phyloP scores from a whole-genome alignment of 1,140 invertebrate genomes.

The Augochlora pura region DNA sequence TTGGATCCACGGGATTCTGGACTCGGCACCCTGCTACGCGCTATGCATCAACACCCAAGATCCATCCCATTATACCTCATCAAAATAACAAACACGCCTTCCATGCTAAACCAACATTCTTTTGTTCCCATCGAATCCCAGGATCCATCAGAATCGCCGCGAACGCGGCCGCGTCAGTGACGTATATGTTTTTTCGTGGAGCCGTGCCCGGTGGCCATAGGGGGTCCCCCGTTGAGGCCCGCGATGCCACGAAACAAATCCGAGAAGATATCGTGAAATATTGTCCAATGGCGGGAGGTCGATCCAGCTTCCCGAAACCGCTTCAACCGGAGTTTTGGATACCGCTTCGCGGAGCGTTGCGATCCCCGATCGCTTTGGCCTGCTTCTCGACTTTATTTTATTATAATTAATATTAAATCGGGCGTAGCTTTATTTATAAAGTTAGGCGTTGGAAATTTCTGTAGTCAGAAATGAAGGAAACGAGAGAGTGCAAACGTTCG shows the following conservation, averaged over 20 bases:
- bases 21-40: slow-evolving; percentile 76
- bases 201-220: slow-evolving; percentile 16
- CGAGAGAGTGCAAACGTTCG: no score
- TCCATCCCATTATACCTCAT: slow-evolving; percentile 78
- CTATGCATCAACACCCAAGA: slow-evolving; percentile 79
- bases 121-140: slow-evolving; percentile 72
- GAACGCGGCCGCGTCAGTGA: slow-evolving; percentile 58
- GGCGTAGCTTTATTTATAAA: no score
- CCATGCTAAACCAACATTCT: slow-evolving; percentile 78
- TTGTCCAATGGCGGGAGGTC: slow-evolving; percentile 38
- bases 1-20: slow-evolving; percentile 49
- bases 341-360: neutral
- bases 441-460: no score
- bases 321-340: neutral
- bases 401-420: no score
- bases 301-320: neutral
- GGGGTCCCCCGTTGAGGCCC: slow-evolving; percentile 8
- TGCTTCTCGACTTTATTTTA: no score
- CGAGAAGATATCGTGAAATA: slow-evolving; percentile 52
- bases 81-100: slow-evolving; percentile 79
- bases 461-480: no score
- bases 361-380: neutral
- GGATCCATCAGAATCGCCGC: slow-evolving; percentile 77
- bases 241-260: slow-evolving; percentile 12
- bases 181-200: slow-evolving; percentile 55